Percentiles rank a stretch among this genome's conserved stretches.
Conservation (phyloP, 2,888 invertebrate genomes). For the Sphinx pinastri region DNA sequence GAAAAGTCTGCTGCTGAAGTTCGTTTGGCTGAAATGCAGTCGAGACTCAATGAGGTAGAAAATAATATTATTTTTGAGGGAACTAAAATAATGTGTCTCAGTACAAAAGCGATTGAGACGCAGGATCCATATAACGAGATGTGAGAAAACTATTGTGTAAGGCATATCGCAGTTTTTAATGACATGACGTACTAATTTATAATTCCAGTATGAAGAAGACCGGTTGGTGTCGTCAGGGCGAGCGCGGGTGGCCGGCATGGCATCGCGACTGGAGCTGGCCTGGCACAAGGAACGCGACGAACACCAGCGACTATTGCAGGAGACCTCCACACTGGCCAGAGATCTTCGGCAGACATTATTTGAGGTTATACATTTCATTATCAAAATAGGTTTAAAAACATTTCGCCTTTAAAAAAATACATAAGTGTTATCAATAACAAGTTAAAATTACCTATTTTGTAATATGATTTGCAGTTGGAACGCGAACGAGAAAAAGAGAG, state of each 20-base stretch:
- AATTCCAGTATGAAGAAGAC: slow-evolving; percentile 91
- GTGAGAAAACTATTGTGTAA: no score
- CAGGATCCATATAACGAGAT: no score
- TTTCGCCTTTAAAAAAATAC: not conserved
- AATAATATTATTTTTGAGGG: not conserved
- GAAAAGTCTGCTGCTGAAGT: slow-evolving; percentile 94
- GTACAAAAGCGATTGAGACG: no score
- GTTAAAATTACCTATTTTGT: not conserved
- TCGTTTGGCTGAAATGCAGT: slow-evolving; percentile 93
- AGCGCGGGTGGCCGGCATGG: slow-evolving; percentile 92
- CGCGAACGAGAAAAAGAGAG: slow-evolving; percentile 95
- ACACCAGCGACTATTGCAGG: slow-evolving; percentile 94
- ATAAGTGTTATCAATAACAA: slow-evolving; percentile 5
- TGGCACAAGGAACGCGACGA: slow-evolving; percentile 98
- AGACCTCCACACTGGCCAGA: slow-evolving; percentile 94
- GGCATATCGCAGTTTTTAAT: no score
- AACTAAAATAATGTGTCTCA: no score
- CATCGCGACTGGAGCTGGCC: slow-evolving; percentile 94
- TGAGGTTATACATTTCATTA: slow-evolving; percentile 79
- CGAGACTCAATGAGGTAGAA: slow-evolving; percentile 90
- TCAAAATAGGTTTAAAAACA: no score
- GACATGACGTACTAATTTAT: no score
- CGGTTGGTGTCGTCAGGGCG: slow-evolving; percentile 92
- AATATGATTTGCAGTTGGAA: slow-evolving; percentile 85
- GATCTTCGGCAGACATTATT: slow-evolving; percentile 94